Evolutionary conservation across 1,140 invertebrate genomes (phyloP).

Genomic region (Catajapyx aquilonaris): DNA sequence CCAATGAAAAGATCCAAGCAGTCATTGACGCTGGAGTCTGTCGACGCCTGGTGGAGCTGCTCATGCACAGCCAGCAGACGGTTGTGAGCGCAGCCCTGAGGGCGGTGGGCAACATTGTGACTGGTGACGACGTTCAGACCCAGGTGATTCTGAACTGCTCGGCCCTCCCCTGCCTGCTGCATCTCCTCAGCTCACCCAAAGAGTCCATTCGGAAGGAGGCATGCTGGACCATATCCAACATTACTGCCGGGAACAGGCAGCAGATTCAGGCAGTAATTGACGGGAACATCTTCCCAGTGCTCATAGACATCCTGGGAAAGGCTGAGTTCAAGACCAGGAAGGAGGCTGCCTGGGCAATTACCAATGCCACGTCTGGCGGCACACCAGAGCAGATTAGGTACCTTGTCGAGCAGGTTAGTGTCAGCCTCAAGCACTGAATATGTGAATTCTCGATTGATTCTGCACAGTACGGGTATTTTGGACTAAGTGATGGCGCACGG

Average conservation of each 20-base stretch:
- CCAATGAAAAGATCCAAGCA: conserved; percentile 95
- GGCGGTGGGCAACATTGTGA: conserved; percentile 95
- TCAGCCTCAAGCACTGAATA: too few relatives aligned
- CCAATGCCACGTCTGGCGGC: conserved; percentile 90
- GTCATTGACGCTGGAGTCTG: conserved; percentile 94
- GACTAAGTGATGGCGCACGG: too few relatives aligned
- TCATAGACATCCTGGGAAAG: conserved; percentile 76
- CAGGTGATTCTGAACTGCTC: conserved; percentile 83
- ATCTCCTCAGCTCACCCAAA: conserved; percentile 53
- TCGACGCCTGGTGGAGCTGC: conserved; percentile 73
- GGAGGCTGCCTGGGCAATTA: conserved; percentile 95
- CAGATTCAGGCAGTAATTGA: conserved; percentile 94
- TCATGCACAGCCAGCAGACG: conserved; percentile 74
- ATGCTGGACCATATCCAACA: conserved; percentile 96
- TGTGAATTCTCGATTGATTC: too few relatives aligned
- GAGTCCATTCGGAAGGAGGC: conserved; percentile 89
- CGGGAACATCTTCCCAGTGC: conserved; percentile 77
- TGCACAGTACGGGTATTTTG: too few relatives aligned
- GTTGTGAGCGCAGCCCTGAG: conserved; percentile 88
- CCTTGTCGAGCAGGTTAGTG: conserved; percentile 20
- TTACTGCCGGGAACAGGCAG: conserved; percentile 83
- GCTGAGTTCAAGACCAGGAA: conserved; percentile 93
- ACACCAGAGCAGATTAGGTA: conserved; percentile 80
- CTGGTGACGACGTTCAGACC: conserved; percentile 91
- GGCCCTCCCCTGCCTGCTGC: conserved; percentile 63